Evolutionary conservation across 2,113 vertebrate species (phyloP).

Genomic region (Actenoides lindsayi): DNA sequence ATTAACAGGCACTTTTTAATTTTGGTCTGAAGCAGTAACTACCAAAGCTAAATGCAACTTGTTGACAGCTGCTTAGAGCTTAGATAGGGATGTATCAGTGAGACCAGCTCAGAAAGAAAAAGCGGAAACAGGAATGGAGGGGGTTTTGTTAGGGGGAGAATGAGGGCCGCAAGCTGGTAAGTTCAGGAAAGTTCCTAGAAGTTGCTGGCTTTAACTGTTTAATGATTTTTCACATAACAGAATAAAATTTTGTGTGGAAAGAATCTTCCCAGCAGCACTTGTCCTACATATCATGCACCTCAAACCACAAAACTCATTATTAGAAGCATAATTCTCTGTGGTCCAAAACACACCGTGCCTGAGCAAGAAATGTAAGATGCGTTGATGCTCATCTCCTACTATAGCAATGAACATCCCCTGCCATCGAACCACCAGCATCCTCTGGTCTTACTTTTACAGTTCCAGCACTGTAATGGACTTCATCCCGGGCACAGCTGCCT

Average conservation of each 20-base stretch:
- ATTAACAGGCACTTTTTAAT: neutral
- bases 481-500: neutral
- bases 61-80: neutral
- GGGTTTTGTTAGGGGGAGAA: neutral
- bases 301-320: slow-evolving; percentile 55
- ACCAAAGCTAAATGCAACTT: neutral
- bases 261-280: slow-evolving; percentile 48
- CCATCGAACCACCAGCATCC: neutral
- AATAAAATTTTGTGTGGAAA: slow-evolving; percentile 4
- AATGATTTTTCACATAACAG: neutral
- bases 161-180: neutral
- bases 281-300: slow-evolving; percentile 46
- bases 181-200: neutral
- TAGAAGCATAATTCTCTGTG: neutral
- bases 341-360: neutral
- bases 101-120: neutral
- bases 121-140: neutral
- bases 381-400: neutral
- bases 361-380: neutral
- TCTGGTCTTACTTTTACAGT: neutral
- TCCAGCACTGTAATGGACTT: neutral
- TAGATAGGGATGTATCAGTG: neutral
- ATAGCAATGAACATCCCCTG: neutral
- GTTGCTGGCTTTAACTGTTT: neutral
- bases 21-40: neutral